These are phyloP conservation scores for Limnephilus auricula DNA, from an alignment of 2,888 invertebrate species.

Conservation along the genomic window DNA sequence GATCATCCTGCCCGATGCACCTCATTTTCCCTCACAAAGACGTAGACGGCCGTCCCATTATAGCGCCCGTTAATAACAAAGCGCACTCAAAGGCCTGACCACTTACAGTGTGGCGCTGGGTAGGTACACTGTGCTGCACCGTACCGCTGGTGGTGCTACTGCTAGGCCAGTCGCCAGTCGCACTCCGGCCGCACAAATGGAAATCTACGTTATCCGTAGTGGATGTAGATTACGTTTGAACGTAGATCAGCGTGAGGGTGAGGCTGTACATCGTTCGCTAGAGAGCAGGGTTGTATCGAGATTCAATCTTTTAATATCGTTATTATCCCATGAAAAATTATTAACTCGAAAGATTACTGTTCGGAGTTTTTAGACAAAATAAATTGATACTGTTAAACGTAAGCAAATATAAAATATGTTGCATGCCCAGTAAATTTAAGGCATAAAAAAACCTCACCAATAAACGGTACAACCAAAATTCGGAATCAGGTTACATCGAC, in stretches of 20 bases:
- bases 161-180: constrained; percentile 19
- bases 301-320: neutral
- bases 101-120: constrained; percentile 4
- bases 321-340: too few relatives aligned
- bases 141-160: neutral
- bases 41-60: constrained; percentile 53
- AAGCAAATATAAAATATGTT: too few relatives aligned
- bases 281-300: neutral
- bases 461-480: too few relatives aligned
- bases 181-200: constrained; percentile 61
- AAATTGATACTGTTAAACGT: too few relatives aligned
- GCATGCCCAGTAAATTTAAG: too few relatives aligned
- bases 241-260: constrained; percentile 68
- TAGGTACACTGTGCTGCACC: constrained; percentile 16
- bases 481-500: too few relatives aligned
- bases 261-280: constrained; percentile 9
- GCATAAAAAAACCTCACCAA: too few relatives aligned
- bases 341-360: too few relatives aligned
- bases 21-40: constrained; percentile 50
- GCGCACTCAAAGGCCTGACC: constrained; percentile 62
- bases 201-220: constrained; percentile 61
- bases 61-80: constrained; percentile 62
- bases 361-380: too few relatives aligned
- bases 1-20: neutral
- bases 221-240: constrained; percentile 68